These are phyloP conservation scores for Aleiodes testaceus DNA, from an alignment of 2,888 invertebrate genomes.

Conservation along the genomic window DNA sequence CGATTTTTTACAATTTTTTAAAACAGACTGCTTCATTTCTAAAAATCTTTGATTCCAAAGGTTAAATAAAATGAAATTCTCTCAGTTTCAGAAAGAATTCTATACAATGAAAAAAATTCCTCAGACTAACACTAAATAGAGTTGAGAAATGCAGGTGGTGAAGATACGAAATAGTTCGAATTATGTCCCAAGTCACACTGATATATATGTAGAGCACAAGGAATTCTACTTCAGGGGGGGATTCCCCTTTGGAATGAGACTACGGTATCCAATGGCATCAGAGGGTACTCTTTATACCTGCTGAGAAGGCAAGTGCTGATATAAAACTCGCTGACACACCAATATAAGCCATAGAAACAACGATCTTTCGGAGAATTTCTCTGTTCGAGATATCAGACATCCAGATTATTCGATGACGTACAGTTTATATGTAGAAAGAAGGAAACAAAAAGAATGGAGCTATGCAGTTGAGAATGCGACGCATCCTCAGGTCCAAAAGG, in stretches of 20 bases:
- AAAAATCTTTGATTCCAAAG: too few relatives aligned
- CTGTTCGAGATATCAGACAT: slow-evolving; percentile 47
- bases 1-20: too few relatives aligned
- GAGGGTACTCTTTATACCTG: slow-evolving; percentile 38
- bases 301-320: slow-evolving; percentile 34
- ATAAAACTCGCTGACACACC: slow-evolving; percentile 32
- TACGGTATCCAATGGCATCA: slow-evolving; percentile 29
- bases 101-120: slow-evolving; percentile 30
- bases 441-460: background rate
- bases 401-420: slow-evolving; percentile 48
- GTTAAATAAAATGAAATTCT: too few relatives aligned
- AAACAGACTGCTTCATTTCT: too few relatives aligned
- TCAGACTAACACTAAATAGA: slow-evolving; percentile 28
- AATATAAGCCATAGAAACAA: slow-evolving; percentile 57
- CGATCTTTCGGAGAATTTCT: slow-evolving; percentile 38
- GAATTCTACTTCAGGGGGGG: slow-evolving; percentile 31
- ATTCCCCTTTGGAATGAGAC: slow-evolving; percentile 13
- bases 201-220: slow-evolving; percentile 50
- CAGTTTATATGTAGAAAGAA: slow-evolving; percentile 15
- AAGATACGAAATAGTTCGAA: slow-evolving; percentile 68
- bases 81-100: too few relatives aligned
- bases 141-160: slow-evolving; percentile 47
- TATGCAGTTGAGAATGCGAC: slow-evolving; percentile 38
- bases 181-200: slow-evolving; percentile 64
- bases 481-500: slow-evolving; percentile 39